phyloP scores from a whole-genome alignment of 2,113 vertebrate species.

The Orthonyx spaldingii region DNA sequence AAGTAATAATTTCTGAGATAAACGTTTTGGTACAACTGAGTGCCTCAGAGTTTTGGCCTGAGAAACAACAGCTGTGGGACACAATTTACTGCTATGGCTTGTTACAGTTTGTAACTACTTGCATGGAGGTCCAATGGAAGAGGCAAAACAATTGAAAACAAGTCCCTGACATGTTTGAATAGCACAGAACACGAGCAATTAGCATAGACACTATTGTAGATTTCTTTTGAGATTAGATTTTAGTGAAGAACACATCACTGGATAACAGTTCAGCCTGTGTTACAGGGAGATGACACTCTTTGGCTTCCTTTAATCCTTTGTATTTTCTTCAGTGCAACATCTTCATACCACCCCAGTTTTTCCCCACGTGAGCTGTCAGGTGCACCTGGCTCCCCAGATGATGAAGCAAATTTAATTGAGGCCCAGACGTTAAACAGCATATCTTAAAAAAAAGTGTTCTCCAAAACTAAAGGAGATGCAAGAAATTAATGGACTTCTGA shows the following conservation, averaged over 20 bases:
- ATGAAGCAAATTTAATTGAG: background rate
- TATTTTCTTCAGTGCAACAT: background rate
- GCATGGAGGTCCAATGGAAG: background rate
- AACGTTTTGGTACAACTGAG: background rate
- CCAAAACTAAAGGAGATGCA: background rate
- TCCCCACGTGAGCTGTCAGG: too few species aligned
- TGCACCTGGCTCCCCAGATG: background rate
- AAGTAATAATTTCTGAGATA: background rate
- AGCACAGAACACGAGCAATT: background rate
- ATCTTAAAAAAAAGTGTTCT: background rate
- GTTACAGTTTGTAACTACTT: background rate
- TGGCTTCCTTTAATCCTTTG: background rate
- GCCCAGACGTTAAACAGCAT: background rate
- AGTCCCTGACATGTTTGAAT: rapidly evolving
- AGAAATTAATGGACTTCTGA: background rate
- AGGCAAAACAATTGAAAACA: background rate
- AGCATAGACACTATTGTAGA: background rate
- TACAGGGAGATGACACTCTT: background rate
- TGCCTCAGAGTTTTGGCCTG: background rate
- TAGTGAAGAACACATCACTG: background rate
- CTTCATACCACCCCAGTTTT: background rate
- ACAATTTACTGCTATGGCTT: background rate
- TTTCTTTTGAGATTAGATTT: background rate
- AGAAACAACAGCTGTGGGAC: background rate
- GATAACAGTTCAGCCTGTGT: background rate